A percentile compares a stretch with the other conserved stretches of the same genome.
Conservation (phyloP, 2,113 vertebrate genomes). For the Cardinalis cardinalis region DNA sequence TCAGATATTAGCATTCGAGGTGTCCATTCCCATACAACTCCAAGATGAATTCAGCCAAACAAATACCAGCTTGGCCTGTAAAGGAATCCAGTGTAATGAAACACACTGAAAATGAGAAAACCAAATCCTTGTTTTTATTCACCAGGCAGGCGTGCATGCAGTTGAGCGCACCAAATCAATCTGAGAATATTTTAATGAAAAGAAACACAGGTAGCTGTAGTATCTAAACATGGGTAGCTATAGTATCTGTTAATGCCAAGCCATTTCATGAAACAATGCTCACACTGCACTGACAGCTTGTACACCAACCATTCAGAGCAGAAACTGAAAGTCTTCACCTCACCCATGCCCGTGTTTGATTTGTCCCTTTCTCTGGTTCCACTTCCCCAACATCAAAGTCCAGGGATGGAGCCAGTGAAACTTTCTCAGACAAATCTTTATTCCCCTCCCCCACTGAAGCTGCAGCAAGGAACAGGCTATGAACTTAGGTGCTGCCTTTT, state of each 20-base stretch:
- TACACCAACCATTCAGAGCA: background rate
- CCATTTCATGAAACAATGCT: background rate
- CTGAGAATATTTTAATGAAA: background rate
- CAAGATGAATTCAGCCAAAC: conserved; percentile 7
- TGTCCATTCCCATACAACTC: background rate
- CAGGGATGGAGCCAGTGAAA: background rate
- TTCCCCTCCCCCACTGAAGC: background rate
- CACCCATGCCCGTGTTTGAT: rapidly evolving
- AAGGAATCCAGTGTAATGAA: conserved; percentile 40
- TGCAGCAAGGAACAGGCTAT: background rate
- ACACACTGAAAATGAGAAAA: conserved; percentile 35
- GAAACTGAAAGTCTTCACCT: background rate
- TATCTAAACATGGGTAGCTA: background rate
- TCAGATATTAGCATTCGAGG: background rate
- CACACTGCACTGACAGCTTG: background rate
- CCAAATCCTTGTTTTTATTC: conserved; percentile 18
- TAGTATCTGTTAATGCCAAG: background rate
- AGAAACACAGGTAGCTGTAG: background rate
- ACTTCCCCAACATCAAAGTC: background rate
- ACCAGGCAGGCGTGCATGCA: background rate
- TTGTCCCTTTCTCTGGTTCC: background rate
- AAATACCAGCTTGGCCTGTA: conserved; percentile 33
- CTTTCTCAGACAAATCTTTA: background rate
- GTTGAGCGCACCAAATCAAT: background rate
- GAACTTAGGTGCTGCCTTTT: background rate